Conservation (phyloP, 2,797 vertebrate genomes). For the Apogon hyalosoma region DNA sequence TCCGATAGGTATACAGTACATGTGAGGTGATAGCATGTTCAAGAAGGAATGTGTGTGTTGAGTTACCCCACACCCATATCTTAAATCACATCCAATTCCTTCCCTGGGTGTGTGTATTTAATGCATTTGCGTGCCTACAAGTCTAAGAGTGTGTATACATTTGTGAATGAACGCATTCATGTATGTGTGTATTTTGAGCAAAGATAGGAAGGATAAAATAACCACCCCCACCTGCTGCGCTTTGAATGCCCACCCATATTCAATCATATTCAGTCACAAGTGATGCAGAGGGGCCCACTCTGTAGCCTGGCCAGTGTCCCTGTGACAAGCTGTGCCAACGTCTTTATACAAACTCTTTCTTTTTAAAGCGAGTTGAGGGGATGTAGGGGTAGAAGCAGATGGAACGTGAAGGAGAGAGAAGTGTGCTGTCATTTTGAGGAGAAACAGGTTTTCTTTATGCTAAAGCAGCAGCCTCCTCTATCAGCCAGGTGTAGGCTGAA, state of each 20-base stretch:
- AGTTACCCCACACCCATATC: slow-evolving; percentile 31
- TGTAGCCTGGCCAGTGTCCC: slow-evolving; percentile 71
- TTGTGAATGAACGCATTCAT: slow-evolving; percentile 63
- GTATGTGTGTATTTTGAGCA: slow-evolving; percentile 23
- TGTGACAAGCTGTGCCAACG: slow-evolving; percentile 67
- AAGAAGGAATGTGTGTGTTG: slow-evolving; percentile 54
- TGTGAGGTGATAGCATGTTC: slow-evolving; percentile 61
- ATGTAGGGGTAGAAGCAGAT: slow-evolving; percentile 29
- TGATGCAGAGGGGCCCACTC: slow-evolving; percentile 43
- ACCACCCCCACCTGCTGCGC: slow-evolving; percentile 28
- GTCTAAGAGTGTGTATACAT: slow-evolving; percentile 5
- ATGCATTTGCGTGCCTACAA: slow-evolving; percentile 25
- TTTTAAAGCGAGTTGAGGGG: slow-evolving; percentile 53
- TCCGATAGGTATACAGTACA: slow-evolving; percentile 48
- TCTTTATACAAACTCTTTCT: slow-evolving; percentile 64
- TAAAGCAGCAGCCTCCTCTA: slow-evolving; percentile 23
- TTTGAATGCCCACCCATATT: slow-evolving; percentile 45
- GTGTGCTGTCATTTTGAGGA: slow-evolving; percentile 62
- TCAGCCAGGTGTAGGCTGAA: slow-evolving; percentile 20
- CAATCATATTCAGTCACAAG: slow-evolving; percentile 46
- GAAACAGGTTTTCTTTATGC: slow-evolving; percentile 57
- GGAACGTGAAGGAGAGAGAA: slow-evolving; percentile 24
- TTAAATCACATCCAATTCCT: slow-evolving; percentile 38
- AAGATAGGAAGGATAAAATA: slow-evolving; percentile 45
- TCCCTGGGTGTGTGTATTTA: slow-evolving; percentile 29